A percentile compares a stretch with the other conserved stretches of the same genome.
These are phyloP conservation scores for Oxytorus armatus DNA, from an alignment of 2,888 invertebrate genomes.

Conservation along the genomic window DNA sequence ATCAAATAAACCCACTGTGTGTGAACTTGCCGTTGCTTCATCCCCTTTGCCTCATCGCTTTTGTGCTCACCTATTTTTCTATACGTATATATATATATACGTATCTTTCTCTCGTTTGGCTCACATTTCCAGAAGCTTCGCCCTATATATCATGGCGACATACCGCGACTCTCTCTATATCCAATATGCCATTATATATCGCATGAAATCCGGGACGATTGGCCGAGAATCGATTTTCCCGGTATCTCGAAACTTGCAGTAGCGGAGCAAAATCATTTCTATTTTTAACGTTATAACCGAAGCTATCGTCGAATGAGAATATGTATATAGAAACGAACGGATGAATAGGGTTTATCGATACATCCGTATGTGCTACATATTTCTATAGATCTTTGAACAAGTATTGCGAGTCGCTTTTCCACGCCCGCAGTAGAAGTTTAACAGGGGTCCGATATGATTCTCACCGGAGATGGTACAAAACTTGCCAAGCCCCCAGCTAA, in stretches of 20 bases:
- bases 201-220: conserved; percentile 66
- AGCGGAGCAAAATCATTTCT: conserved; percentile 45
- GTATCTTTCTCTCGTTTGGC: conserved; percentile 24
- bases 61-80: not conserved
- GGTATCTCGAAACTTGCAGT: conserved; percentile 18
- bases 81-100: not conserved
- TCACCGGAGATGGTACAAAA: conserved; percentile 24
- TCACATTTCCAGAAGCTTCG: conserved; percentile 30
- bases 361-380: conserved; percentile 7
- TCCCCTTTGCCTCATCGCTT: conserved; percentile 6
- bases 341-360: conserved; percentile 32
- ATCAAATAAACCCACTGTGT: conserved; percentile 65
- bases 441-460: conserved; percentile 49
- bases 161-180: not conserved
- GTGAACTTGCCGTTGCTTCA: conserved; percentile 15
- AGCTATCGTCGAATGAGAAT: conserved; percentile 16
- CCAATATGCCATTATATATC: conserved; percentile 42
- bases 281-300: conserved; percentile 44
- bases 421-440: conserved; percentile 24
- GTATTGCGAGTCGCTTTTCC: conserved; percentile 39
- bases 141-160: conserved; percentile 20
- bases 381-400: conserved; percentile 37
- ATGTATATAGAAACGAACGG: conserved; percentile 6
- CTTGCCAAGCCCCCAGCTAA: conserved; percentile 20
- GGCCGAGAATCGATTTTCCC: conserved; percentile 65